Evolutionary conservation across 1,140 invertebrate species (phyloP), one percentile per base, ranked within the genome.

Genomic region (Zelostemma sp.): DNA sequence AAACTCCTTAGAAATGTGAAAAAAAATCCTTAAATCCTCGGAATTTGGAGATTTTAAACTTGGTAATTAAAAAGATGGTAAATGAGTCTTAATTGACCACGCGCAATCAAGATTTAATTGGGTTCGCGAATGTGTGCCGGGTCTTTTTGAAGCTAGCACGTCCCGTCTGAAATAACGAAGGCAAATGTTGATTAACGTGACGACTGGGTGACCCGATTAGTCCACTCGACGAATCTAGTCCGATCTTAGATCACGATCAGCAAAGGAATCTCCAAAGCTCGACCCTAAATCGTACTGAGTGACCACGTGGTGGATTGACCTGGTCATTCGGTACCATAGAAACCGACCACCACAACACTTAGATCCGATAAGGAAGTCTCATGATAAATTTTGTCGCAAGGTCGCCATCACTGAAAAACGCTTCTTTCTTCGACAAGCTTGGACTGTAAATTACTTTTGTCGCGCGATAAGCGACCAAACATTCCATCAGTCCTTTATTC

Each of bases 301-400:
- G 80, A 83, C 83, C 83, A 84, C 81, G 83, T 84, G 81, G 75
- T 76, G 50, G 53, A 82, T 73, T 85, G 83, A 85, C 83, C 83
- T 81, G 83, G 83, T 85, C 83, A 84, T 66, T 79, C 72, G 80
- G 70, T 77, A 51, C 78, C 74, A 83, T 83, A 79, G 82, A 77
- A 80, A 84, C 83, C 71, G 25, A 57, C 50, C 70, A 72, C 46
- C 82, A 84, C 80, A 84, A 84, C 82, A 81, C 55, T 55, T 15
- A 9, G 45, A 49, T 56, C 57, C 70, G 66, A 73, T 68, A 66
- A 70, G 69, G 50, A 70, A 71, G 40, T 55, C 58, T 71, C 72
- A 74, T 76, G 72, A 65, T 41, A 49, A 57, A 72, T 76, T 53
- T 69, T 72, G 72, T 72, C 76, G 53, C 78, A 81, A 81, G 78